Percentiles rank a stretch among this genome's conserved stretches.
Evolutionary conservation across 2,113 vertebrate genomes (phyloP).

Genomic region (Eulacestoma nigropectus): DNA sequence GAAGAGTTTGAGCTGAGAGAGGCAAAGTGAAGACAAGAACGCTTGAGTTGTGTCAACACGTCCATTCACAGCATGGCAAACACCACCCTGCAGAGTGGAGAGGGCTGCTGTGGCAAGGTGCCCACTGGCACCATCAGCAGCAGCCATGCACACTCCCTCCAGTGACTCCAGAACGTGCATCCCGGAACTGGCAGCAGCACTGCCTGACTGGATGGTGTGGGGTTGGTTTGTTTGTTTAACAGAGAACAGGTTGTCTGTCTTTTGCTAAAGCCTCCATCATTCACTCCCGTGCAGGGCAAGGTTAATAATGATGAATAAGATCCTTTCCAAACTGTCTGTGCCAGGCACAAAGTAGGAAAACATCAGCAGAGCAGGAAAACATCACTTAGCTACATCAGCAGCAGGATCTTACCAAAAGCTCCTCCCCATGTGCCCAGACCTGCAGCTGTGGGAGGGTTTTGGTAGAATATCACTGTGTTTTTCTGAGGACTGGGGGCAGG

Average conservation of each 20-base stretch:
- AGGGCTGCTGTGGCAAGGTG: background rate
- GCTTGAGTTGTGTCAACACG: background rate
- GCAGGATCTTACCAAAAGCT: background rate
- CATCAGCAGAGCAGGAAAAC: background rate
- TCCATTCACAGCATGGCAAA: background rate
- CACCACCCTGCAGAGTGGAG: background rate
- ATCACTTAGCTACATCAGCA: accelerated
- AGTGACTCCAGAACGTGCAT: accelerated
- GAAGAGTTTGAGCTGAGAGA: background rate
- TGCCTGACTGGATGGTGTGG: background rate
- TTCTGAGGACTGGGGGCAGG: accelerated
- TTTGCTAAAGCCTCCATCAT: background rate
- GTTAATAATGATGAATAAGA: background rate
- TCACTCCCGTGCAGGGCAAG: accelerated
- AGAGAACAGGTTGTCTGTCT: background rate
- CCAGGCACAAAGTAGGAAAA: background rate
- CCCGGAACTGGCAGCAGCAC: background rate
- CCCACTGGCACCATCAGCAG: accelerated
- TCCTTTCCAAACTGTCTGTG: background rate
- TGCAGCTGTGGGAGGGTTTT: background rate
- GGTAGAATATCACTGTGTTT: background rate
- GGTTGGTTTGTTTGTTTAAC: background rate
- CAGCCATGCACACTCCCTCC: accelerated
- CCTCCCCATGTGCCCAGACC: background rate
- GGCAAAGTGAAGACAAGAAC: background rate